Conservation (phyloP, 2,888 invertebrate genomes). For the Heteromurus nitidus region DNA sequence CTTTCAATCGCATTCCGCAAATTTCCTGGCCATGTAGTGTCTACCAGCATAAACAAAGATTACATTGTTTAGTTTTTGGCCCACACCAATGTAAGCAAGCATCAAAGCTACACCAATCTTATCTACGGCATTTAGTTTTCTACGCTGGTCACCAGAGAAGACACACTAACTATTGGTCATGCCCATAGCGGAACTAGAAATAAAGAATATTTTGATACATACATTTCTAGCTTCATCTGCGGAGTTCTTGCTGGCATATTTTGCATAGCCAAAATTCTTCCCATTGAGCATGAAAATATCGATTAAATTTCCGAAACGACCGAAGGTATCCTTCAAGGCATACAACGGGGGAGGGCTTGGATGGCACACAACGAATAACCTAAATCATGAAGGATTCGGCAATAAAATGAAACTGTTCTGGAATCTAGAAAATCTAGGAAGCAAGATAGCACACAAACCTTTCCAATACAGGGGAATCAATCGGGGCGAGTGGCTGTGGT, state of each 20-base stretch:
- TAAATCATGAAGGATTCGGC: too few relatives aligned
- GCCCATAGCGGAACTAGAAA: background rate
- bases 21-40: constrained; percentile 90
- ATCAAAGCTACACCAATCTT: too few relatives aligned
- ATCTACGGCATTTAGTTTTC: too few relatives aligned
- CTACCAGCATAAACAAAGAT: constrained; percentile 73
- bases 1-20: constrained; percentile 89
- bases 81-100: too few relatives aligned
- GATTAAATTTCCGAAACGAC: constrained; percentile 91
- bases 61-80: background rate
- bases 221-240: constrained; percentile 86
- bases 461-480: constrained; percentile 76
- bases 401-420: constrained; percentile 30
- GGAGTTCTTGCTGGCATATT: constrained; percentile 85
- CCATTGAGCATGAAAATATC: constrained; percentile 92
- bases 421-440: background rate
- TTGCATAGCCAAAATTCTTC: constrained; percentile 94
- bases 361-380: constrained; percentile 78
- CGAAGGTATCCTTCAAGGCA: constrained; percentile 90
- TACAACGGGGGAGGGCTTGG: constrained; percentile 84
- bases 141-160: too few relatives aligned
- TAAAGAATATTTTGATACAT: too few relatives aligned
- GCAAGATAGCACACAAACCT: constrained; percentile 74
- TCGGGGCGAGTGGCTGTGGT: constrained; percentile 78
- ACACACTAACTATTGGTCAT: background rate